Percentiles rank a stretch among this genome's conserved stretches.
phyloP scores from a whole-genome alignment of 2,113 vertebrate genomes.

The Pedionomus torquatus region DNA sequence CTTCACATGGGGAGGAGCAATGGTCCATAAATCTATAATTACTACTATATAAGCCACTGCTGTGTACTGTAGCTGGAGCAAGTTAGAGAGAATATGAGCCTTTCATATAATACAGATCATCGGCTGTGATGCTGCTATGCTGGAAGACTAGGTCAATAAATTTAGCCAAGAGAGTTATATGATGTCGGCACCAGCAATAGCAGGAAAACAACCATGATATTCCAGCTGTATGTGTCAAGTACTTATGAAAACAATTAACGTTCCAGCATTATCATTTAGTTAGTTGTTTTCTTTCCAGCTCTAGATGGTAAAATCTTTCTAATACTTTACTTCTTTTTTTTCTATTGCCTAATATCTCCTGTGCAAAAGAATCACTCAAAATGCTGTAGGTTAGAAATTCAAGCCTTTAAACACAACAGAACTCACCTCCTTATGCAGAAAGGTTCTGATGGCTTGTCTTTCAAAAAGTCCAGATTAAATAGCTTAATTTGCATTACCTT shows the following conservation, averaged over 20 bases:
- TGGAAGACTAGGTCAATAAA: not conserved
- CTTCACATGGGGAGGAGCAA: not conserved
- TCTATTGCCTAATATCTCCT: not conserved
- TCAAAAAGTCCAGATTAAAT: not conserved
- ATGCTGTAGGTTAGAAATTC: not conserved
- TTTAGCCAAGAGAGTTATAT: not conserved
- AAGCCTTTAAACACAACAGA: not conserved
- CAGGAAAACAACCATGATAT: not conserved
- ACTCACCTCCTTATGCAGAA: not conserved
- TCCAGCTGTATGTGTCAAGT: slow-evolving; percentile 16
- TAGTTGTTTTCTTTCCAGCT: not conserved
- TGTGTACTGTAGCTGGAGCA: not conserved
- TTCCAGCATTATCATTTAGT: slow-evolving; percentile 6
- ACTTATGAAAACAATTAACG: not conserved
- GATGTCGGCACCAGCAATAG: not conserved
- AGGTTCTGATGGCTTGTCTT: not conserved
- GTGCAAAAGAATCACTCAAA: not conserved
- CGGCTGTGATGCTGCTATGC: not conserved
- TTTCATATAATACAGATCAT: not conserved
- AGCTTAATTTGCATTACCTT: not conserved
- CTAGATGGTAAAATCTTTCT: not conserved
- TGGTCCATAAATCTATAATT: not conserved
- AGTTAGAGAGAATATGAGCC: not conserved
- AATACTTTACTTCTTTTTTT: not conserved
- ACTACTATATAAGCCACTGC: not conserved